Evolutionary conservation across 2,888 invertebrate species (phyloP).

Genomic region (Athalia cordata): DNA sequence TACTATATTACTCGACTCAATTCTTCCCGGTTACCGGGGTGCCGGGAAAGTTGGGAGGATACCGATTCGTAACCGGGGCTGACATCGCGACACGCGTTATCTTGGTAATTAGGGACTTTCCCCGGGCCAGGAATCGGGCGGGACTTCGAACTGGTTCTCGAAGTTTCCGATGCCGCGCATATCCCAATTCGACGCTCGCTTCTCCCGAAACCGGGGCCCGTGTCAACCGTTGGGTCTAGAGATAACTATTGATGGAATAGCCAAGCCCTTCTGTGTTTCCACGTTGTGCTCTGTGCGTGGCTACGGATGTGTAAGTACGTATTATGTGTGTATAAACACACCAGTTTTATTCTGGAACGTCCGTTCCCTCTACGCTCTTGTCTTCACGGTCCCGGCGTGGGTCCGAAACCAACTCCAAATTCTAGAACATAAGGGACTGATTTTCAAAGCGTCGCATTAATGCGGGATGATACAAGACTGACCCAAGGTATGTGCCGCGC

Average conservation of each 20-base stretch:
- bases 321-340: conserved; percentile 17
- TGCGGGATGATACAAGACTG: conserved; percentile 18
- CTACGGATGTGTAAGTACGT: not conserved
- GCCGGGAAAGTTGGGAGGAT: conserved; percentile 51
- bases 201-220: conserved; percentile 52
- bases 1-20: conserved; percentile 50
- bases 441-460: conserved; percentile 21
- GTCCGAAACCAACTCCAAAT: conserved; percentile 2
- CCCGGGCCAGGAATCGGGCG: conserved; percentile 57
- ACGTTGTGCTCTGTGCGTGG: conserved; percentile 24
- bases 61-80: conserved; percentile 60
- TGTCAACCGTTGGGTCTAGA: conserved; percentile 58
- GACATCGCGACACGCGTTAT: conserved; percentile 64
- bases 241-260: conserved; percentile 59
- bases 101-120: conserved; percentile 65
- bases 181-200: conserved; percentile 41
- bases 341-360: not conserved
- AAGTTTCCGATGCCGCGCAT: not conserved
- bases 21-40: conserved; percentile 44
- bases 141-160: conserved; percentile 59
- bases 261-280: conserved; percentile 49
- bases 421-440: conserved; percentile 18
- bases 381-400: too few species aligned
- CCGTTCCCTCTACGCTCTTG: conserved; percentile 15
- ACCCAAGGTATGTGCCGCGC: not conserved